Percentiles rank a stretch among this genome's conserved stretches.
These are phyloP conservation scores for Phoxinus dragarum DNA, from an alignment of 2,797 vertebrate species.

Conservation along the genomic window DNA sequence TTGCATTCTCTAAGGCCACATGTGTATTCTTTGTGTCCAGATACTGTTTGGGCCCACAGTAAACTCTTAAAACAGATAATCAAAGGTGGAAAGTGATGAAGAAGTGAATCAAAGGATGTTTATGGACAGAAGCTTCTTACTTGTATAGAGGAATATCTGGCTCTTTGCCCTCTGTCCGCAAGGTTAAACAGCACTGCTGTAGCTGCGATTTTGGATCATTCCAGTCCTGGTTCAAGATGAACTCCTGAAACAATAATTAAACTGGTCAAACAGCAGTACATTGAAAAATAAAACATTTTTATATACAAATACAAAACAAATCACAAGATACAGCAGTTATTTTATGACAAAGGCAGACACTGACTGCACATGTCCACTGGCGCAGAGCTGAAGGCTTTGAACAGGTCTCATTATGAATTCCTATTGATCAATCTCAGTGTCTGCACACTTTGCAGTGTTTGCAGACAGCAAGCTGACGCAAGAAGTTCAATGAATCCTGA, in stretches of 20 bases:
- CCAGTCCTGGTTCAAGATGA: constrained; percentile 99
- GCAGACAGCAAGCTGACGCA: too few relatives aligned
- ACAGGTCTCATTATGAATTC: neutral
- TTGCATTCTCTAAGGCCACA: neutral
- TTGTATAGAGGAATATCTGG: constrained; percentile 98
- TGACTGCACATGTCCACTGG: neutral
- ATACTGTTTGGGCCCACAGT: neutral
- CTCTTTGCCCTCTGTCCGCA: constrained; percentile 96
- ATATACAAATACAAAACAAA: neutral
- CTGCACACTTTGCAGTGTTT: neutral
- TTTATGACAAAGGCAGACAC: constrained; percentile 7
- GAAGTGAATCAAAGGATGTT: neutral
- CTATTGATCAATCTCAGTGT: neutral
- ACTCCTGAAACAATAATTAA: constrained; percentile 82
- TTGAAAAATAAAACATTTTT: neutral
- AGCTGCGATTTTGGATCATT: constrained; percentile 99
- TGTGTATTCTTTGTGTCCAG: neutral
- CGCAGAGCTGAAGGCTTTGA: neutral
- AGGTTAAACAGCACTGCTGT: constrained; percentile 96
- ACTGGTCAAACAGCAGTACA: neutral
- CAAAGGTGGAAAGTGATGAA: neutral
- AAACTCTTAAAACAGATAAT: constrained; percentile 3
- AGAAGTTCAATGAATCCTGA: too few relatives aligned
- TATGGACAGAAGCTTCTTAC: constrained; percentile 77
- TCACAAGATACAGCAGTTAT: neutral